A percentile compares a stretch with the other conserved stretches of the same genome.
phyloP scores from a whole-genome alignment of 2,113 vertebrate genomes.

The Corvus hawaiiensis region DNA sequence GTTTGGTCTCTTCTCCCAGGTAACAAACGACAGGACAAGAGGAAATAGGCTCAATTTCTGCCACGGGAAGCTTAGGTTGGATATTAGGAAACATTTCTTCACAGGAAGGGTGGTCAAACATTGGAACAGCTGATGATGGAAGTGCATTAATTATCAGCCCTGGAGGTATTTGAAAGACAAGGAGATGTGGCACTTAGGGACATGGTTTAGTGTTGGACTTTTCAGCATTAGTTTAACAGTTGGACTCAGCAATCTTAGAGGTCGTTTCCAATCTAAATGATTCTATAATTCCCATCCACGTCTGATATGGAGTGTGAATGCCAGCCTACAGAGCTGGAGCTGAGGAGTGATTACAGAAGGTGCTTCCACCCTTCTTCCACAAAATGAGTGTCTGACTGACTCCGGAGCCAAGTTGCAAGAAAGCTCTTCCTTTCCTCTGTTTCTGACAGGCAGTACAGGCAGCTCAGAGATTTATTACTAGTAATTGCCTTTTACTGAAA shows the following conservation, averaged over 20 bases:
- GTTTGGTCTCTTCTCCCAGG: neutral
- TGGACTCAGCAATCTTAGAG: neutral
- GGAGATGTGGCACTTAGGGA: neutral
- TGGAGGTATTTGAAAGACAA: neutral
- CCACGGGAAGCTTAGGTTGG: too few relatives aligned
- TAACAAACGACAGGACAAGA: neutral
- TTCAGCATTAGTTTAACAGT: neutral
- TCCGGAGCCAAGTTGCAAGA: neutral
- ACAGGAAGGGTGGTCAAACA: neutral
- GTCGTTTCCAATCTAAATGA: neutral
- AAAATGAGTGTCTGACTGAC: neutral
- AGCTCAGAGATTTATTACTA: neutral
- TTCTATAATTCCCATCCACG: neutral
- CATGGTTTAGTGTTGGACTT: neutral
- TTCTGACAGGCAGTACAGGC: neutral
- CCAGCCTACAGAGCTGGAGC: neutral
- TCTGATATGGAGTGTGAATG: neutral
- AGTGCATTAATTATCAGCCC: neutral
- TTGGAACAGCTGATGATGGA: neutral
- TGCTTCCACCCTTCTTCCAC: neutral
- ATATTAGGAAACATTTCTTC: neutral
- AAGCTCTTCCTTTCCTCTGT: neutral
- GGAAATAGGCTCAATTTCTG: neutral
- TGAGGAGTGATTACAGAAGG: neutral
- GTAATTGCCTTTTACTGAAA: neutral